A percentile compares a stretch with the other conserved stretches of the same genome.
Conservation (phyloP, 2,113 vertebrate species). For the Saimiri boliviensis region DNA sequence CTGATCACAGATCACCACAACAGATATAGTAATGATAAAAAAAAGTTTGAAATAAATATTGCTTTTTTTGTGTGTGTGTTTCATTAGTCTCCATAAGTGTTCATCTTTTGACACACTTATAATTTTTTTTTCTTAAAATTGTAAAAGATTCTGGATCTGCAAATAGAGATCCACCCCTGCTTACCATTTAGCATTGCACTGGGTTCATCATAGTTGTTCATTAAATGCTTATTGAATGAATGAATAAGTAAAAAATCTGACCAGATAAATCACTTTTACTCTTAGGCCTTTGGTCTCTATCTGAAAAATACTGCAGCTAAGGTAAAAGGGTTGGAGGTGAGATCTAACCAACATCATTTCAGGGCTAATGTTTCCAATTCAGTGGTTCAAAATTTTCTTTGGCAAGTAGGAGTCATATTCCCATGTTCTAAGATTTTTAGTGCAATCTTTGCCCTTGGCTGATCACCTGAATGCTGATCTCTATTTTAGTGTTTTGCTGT, state of each 20-base stretch:
- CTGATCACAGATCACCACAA: neutral
- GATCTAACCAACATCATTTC: neutral
- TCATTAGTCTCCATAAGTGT: neutral
- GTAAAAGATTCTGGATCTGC: neutral
- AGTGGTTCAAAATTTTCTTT: neutral
- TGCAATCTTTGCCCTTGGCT: neutral
- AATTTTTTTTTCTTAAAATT: conserved; percentile 2
- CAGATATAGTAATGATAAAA: neutral
- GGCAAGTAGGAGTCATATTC: neutral
- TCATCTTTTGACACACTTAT: neutral
- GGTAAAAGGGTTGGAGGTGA: neutral
- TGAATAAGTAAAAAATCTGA: neutral
- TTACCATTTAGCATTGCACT: neutral
- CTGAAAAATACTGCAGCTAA: neutral
- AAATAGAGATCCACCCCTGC: neutral
- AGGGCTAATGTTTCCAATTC: neutral
- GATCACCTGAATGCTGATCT: neutral
- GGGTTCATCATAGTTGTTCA: neutral
- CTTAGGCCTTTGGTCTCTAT: neutral
- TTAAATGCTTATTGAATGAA: neutral
- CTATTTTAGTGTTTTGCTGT: neutral
- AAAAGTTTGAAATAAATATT: neutral
- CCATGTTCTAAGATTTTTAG: neutral
- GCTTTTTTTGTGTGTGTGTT: neutral
- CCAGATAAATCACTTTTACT: neutral